Conservation (phyloP, 1,140 invertebrate genomes). For the Hypsibius dujardini region DNA sequence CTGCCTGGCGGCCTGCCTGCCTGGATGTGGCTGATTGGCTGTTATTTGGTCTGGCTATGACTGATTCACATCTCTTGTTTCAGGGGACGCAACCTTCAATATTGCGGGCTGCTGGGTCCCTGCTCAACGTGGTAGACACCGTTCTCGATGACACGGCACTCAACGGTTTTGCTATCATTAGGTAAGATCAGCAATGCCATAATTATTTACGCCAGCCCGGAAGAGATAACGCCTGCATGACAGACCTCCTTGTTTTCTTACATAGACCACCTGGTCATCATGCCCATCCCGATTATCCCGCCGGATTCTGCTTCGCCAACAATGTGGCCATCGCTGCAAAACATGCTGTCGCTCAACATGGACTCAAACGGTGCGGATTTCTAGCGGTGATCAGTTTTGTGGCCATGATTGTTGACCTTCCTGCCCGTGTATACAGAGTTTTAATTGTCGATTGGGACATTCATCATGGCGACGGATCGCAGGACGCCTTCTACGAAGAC, state of each 20-base stretch:
- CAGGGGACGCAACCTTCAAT: neutral
- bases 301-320: constrained; percentile 36
- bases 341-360: constrained; percentile 46
- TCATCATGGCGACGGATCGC: constrained; percentile 78
- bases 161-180: neutral
- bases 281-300: constrained; percentile 11
- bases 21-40: too few relatives aligned
- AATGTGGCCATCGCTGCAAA: constrained; percentile 61
- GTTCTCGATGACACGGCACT: neutral
- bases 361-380: constrained; percentile 39
- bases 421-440: constrained; percentile 40
- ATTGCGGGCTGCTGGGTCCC: neutral
- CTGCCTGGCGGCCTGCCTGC: too few relatives aligned
- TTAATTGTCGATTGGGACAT: constrained; percentile 84
- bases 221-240: too few relatives aligned
- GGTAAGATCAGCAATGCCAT: neutral
- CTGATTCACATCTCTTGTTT: too few relatives aligned
- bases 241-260: neutral
- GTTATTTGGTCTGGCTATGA: too few relatives aligned
- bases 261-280: neutral
- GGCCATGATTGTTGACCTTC: neutral
- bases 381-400: too few relatives aligned
- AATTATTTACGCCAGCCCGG: neutral
- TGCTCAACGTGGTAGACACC: neutral
- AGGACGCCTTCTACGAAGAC: constrained; percentile 54